A percentile compares a stretch with the other conserved stretches of the same genome.
Conservation (phyloP, 2,888 invertebrate species). For the Doris montereyensis region DNA sequence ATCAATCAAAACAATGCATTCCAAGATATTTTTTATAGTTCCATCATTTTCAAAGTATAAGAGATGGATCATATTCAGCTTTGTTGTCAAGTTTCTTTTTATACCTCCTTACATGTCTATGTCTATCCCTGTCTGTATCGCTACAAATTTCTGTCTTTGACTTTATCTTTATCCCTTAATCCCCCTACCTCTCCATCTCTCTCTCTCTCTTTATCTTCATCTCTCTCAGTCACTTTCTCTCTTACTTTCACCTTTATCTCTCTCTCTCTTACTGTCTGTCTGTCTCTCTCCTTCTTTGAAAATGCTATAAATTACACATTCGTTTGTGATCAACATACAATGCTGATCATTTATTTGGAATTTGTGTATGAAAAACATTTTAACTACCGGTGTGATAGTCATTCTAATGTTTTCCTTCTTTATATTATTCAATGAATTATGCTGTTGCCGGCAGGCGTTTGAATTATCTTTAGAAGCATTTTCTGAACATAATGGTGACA, state of each 20-base stretch:
- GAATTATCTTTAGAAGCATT: background rate
- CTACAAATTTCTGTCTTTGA: background rate
- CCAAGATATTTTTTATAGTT: too few relatives aligned
- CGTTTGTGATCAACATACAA: background rate
- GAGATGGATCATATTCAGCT: too few relatives aligned
- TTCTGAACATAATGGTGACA: background rate
- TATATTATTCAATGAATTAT: too few relatives aligned
- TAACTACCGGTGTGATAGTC: too few relatives aligned
- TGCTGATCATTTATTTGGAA: background rate
- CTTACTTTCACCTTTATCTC: background rate
- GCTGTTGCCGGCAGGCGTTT: background rate
- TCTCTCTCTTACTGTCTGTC: too few relatives aligned
- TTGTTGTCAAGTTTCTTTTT: too few relatives aligned
- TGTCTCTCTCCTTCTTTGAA: too few relatives aligned
- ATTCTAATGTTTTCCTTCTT: too few relatives aligned
- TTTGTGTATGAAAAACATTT: background rate
- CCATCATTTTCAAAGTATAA: too few relatives aligned
- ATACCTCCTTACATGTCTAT: background rate
- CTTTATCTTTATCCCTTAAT: background rate
- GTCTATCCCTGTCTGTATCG: background rate
- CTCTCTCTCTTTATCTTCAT: background rate
- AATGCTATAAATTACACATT: background rate
- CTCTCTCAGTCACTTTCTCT: background rate
- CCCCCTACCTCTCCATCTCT: background rate
- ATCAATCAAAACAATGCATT: too few relatives aligned